Conservation (phyloP, 2,113 vertebrate genomes). For the Acanthochromis polyacanthus region DNA sequence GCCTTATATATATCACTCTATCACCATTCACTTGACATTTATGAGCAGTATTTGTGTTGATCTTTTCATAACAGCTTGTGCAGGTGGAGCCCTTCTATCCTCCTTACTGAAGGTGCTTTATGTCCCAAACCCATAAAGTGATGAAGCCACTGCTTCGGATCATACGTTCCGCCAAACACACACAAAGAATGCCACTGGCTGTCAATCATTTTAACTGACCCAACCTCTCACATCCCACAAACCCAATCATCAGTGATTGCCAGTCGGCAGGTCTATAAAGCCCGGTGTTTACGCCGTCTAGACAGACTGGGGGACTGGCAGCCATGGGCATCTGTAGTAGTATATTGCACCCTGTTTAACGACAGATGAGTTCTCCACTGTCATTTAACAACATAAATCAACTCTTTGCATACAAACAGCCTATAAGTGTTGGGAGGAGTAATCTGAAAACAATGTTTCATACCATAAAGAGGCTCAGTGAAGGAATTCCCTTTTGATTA, state of each 20-base stretch:
- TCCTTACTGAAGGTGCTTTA: slow-evolving; percentile 8
- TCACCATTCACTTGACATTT: slow-evolving; percentile 47
- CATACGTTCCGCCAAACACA: slow-evolving; percentile 2
- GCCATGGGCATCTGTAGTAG: slow-evolving; percentile 62
- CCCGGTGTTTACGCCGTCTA: slow-evolving; percentile 77
- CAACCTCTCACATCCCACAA: slow-evolving; percentile 46
- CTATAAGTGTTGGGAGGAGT: slow-evolving; percentile 34
- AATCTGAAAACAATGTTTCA: slow-evolving; percentile 46
- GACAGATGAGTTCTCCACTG: slow-evolving; percentile 71
- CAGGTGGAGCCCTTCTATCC: slow-evolving; percentile 35
- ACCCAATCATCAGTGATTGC: slow-evolving; percentile 61
- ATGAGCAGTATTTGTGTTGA: slow-evolving; percentile 50
- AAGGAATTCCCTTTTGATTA: slow-evolving; percentile 53
- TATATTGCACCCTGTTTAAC: slow-evolving; percentile 66
- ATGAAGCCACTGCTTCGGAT: slow-evolving; percentile 25
- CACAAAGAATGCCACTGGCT: slow-evolving; percentile 36
- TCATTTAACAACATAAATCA: slow-evolving; percentile 78
- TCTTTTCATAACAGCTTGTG: slow-evolving; percentile 30
- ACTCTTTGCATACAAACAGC: slow-evolving; percentile 56
- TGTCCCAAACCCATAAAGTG: slow-evolving; percentile 13
- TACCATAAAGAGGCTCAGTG: slow-evolving; percentile 23
- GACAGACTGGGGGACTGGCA: slow-evolving; percentile 70
- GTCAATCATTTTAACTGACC: slow-evolving; percentile 67
- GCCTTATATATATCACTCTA: slow-evolving; percentile 41
- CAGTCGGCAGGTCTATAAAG: slow-evolving; percentile 66